Base-by-base conservation (phyloP, 2,113 vertebrate species). In the Jacana jacana region DNA sequence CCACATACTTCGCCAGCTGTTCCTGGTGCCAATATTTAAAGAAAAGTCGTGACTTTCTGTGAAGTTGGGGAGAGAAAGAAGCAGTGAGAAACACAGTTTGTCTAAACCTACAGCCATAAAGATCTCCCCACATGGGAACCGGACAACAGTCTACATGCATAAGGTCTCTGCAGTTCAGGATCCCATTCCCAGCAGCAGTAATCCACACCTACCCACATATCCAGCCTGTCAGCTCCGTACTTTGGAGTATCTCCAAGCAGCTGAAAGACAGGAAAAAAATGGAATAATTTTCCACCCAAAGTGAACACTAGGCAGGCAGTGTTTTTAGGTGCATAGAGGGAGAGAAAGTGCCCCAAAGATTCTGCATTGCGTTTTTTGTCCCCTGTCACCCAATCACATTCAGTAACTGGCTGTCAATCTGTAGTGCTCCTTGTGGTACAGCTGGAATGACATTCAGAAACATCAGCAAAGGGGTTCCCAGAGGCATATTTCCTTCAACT, bases 21-120 rank as follows among this genome's bases (percentile, higher is more conserved):
- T 98, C 98, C 88, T 98, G 98, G 77, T 98, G 98, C 98, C 98
- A 98, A 65, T 98, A 98, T 70, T 98, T 98, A 81, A 98, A 98
- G 94, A 98, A 98, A 82, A 98, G 96, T 16, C 97, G 95, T 17
- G 97, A 96, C 23, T 97, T 98, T 46, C 98, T 98, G 76, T 52
- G 55, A 82, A 88, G 40, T 69, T 35, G 37, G 14, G 55, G 55
- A 88, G 16, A 94, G 14, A 94, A 93, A 61, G 28, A 54, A 58
- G 33, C 28, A 60, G 17, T 60, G 33, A 91, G 52, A 91, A 82
- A 79, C 4, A 55, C 10, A n/a, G 13, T 70, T 92, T 46, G n/a
- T 54, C 33, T 60, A 54, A 66, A 49, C 8, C 51, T 69, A 61
- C 3, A 70, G 40, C 8, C n/a, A 81, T 11, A 24, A 52, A 73